A percentile compares a stretch with the other conserved stretches of the same genome.
phyloP scores from a whole-genome alignment of 2,113 vertebrate species.

The Cervus canadensis region DNA sequence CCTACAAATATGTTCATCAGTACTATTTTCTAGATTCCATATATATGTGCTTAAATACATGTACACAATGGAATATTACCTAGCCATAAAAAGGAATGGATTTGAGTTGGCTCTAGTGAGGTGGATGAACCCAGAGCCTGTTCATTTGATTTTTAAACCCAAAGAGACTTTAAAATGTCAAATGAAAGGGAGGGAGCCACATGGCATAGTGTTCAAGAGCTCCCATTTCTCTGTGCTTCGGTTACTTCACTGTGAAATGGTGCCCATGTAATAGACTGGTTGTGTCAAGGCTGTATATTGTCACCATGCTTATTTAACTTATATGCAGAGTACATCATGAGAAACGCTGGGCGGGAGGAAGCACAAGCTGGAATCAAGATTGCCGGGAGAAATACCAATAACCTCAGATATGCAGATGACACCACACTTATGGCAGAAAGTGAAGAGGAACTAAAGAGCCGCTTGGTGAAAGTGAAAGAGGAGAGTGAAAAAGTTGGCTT shows the following conservation, averaged over 20 bases:
- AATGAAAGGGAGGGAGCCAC: not conserved
- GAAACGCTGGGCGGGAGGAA: too few relatives aligned
- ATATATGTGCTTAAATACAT: not conserved
- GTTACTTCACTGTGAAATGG: not conserved
- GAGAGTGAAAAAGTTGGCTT: too few relatives aligned
- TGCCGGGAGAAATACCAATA: too few relatives aligned
- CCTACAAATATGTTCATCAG: not conserved
- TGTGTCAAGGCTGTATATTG: too few relatives aligned
- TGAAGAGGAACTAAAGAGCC: too few relatives aligned
- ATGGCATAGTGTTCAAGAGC: too few relatives aligned
- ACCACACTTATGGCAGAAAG: too few relatives aligned
- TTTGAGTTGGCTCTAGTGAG: not conserved
- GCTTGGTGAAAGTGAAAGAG: too few relatives aligned
- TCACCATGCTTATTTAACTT: too few relatives aligned
- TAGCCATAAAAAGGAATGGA: not conserved
- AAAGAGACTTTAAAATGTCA: not conserved
- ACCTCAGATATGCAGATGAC: too few relatives aligned
- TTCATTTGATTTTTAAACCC: not conserved
- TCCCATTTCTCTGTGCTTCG: not conserved
- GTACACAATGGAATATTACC: not conserved
- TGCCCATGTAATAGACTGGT: not conserved
- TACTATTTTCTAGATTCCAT: not conserved
- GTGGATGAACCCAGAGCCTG: not conserved
- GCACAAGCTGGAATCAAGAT: too few relatives aligned
- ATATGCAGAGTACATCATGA: too few relatives aligned